Percentiles rank a stretch among this genome's conserved stretches.
Conservation (phyloP, 2,113 vertebrate species). For the Procavia capensis region DNA sequence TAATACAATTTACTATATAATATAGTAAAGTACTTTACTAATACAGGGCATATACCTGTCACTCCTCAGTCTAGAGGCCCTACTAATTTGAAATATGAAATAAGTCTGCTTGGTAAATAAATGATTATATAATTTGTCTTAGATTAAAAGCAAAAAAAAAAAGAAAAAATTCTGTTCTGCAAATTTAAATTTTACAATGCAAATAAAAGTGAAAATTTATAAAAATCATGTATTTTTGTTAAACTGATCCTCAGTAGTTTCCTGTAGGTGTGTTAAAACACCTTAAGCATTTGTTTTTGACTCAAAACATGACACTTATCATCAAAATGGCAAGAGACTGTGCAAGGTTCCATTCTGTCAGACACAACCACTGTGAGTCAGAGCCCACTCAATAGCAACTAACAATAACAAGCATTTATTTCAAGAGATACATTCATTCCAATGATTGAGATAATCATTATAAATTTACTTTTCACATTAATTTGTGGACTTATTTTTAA, state of each 20-base stretch:
- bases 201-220: background rate
- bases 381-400: too few species aligned
- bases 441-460: background rate
- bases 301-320: too few species aligned
- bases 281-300: background rate
- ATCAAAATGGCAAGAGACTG: too few species aligned
- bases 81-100: constrained; percentile 1
- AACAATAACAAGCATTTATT: background rate
- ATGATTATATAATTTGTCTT: too few species aligned
- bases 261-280: background rate
- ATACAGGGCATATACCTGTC: background rate
- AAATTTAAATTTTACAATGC: background rate
- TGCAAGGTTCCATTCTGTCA: too few species aligned
- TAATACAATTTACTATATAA: too few species aligned
- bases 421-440: background rate
- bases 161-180: background rate
- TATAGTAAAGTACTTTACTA: too few species aligned
- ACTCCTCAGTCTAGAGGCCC: background rate
- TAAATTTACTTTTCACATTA: background rate
- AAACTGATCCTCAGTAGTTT: background rate
- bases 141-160: background rate
- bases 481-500: background rate
- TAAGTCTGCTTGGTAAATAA: background rate
- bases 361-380: too few species aligned
- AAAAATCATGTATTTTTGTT: too few species aligned